Percentiles rank a stretch among this genome's conserved stretches.
These are phyloP conservation scores for Castor canadensis DNA, from an alignment of 2,113 vertebrate species.

Conservation along the genomic window DNA sequence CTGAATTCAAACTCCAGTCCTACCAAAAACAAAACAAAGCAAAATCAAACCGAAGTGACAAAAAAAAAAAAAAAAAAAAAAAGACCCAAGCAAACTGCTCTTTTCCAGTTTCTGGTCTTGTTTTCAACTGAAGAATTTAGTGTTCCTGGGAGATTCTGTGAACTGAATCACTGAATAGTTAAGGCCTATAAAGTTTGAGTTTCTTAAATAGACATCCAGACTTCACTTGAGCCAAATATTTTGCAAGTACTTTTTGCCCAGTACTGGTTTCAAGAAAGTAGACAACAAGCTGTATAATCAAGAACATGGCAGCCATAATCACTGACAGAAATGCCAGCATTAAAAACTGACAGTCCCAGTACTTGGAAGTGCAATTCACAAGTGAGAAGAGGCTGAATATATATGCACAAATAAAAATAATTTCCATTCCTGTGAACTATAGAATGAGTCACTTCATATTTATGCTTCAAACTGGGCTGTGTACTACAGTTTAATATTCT, in stretches of 20 bases:
- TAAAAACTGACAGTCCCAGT: constrained; percentile 50
- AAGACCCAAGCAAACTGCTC: background rate
- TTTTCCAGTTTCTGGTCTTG: background rate
- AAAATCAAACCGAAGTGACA: too few species aligned
- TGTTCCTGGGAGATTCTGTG: background rate
- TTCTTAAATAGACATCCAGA: background rate
- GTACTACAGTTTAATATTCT: constrained; percentile 34
- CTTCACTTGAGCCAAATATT: background rate
- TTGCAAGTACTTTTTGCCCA: background rate
- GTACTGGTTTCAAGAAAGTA: background rate
- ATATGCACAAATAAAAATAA: constrained; percentile 78
- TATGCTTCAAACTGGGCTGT: constrained; percentile 56
- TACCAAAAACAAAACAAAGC: too few species aligned
- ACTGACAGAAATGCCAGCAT: constrained; percentile 16
- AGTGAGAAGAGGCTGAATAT: constrained; percentile 68
- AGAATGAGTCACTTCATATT: constrained; percentile 52
- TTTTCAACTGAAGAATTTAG: background rate
- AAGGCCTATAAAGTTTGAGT: background rate
- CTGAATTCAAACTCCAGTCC: too few species aligned
- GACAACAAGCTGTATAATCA: constrained; percentile 39
- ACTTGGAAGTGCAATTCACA: constrained; percentile 65
- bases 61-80: too few species aligned
- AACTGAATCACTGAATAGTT: background rate
- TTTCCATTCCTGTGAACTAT: constrained; percentile 71
- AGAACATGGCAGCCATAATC: constrained; percentile 46